Evolutionary conservation across 1,140 invertebrate genomes (phyloP), one percentile per base, ranked within the genome.

Genomic region (Chrysoperla carnea): DNA sequence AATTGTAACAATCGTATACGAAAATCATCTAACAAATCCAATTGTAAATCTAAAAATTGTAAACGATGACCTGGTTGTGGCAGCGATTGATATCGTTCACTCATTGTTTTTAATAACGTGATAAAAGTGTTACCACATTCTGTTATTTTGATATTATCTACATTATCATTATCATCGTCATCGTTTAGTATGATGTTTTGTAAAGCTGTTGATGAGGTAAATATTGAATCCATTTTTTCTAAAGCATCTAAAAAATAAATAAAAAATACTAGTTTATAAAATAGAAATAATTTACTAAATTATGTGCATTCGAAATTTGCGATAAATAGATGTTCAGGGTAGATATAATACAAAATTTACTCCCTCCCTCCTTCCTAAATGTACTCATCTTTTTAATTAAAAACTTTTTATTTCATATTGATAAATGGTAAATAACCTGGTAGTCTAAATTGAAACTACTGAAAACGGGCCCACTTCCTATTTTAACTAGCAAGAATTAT

Each of bases 11-110:
- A 50, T 38, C 58, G 45, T 6, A 61, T 51, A 40, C 59, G 48
- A 33, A 86, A 88, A 55, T 94, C 90, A 53, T 94, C 89, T 36
- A 94, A 72, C 9, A 94, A 57, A 52, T 93, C 86, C 13, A 90
- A 58, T 59, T 94, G 88, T 6, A 95, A 59, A 33, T 88, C 79
- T 2, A 93, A 64, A 62, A 95, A 95, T 58, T 88, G 81, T 46
- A 93, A 77, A 72, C 84, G 76, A 54, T 90, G 85, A 27, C 84
- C 82, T 1, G 85, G 84, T 54, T 88, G 81, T 23, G 85, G 84
- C 41, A 93, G 58, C 35, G 72, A 64, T 49, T 76, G 78, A 53
- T 92, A 94, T 48, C 90, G 67, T 53, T 92, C 86, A 44, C 85
- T 87, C 17, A 94, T 88, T 2, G 86, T 88, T 41, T 77, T 75